Conservation (phyloP, 2,888 invertebrate genomes). For the Ochropleura plecta region DNA sequence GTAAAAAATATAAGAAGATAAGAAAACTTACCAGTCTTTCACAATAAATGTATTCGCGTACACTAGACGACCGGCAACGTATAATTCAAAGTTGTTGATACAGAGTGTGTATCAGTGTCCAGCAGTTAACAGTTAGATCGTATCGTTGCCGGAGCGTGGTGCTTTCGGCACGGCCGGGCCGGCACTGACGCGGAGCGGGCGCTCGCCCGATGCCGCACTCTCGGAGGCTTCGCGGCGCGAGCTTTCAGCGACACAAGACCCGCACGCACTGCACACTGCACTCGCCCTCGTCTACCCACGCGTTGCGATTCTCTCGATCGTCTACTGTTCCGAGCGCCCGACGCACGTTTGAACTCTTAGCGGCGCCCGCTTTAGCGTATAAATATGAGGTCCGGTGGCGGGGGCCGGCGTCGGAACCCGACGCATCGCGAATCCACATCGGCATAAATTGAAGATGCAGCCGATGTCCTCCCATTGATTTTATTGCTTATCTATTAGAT, state of each 20-base stretch:
- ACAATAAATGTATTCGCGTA: constrained; percentile 78
- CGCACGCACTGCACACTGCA: constrained; percentile 90
- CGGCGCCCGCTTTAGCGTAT: constrained; percentile 89
- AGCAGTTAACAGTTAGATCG: constrained; percentile 75
- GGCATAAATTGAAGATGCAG: constrained; percentile 89
- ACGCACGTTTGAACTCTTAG: constrained; percentile 90
- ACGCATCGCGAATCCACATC: constrained; percentile 89
- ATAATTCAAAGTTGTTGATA: constrained; percentile 75
- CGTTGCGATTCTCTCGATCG: constrained; percentile 89
- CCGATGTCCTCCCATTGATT: constrained; percentile 89
- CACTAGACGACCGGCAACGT: constrained; percentile 77
- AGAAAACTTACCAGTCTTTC: constrained; percentile 83
- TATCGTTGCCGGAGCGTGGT: constrained; percentile 84
- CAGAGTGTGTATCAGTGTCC: constrained; percentile 82
- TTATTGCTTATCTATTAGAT: constrained; percentile 87
- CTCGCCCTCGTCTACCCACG: constrained; percentile 89
- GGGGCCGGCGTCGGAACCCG: constrained; percentile 86
- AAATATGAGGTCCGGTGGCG: constrained; percentile 90
- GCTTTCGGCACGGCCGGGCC: constrained; percentile 90
- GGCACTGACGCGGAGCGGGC: constrained; percentile 88
- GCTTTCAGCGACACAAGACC: constrained; percentile 89
- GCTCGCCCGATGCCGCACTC: constrained; percentile 77
- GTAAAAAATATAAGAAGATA: constrained; percentile 50
- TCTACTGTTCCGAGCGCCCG: constrained; percentile 89
- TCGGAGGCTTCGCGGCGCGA: constrained; percentile 89